Evolutionary conservation across 2,888 invertebrate species (phyloP).

Genomic region (Sceliomorpha sp.): DNA sequence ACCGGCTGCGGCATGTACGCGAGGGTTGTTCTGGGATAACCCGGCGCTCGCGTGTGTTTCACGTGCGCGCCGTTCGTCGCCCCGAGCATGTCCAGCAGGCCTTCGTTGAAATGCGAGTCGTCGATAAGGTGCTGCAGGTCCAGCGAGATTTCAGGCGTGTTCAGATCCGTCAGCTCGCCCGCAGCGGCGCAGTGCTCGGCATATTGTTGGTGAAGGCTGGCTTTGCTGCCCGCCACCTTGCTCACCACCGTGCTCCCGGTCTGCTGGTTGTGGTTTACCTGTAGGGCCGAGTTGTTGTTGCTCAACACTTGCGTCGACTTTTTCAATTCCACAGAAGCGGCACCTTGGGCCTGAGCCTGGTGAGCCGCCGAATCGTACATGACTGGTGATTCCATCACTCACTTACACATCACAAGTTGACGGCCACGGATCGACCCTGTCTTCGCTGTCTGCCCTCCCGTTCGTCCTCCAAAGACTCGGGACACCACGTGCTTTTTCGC

Average conservation of each 20-base stretch:
- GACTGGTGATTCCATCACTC: slow-evolving; percentile 90
- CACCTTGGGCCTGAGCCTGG: slow-evolving; percentile 81
- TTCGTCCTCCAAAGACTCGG: neutral
- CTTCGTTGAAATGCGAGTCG: slow-evolving; percentile 93
- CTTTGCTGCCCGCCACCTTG: slow-evolving; percentile 82
- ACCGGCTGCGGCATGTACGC: slow-evolving; percentile 97
- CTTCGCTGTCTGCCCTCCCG: slow-evolving; percentile 9
- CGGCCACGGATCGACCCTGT: slow-evolving; percentile 7
- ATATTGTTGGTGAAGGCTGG: slow-evolving; percentile 87
- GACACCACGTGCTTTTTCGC: slow-evolving; percentile 25
- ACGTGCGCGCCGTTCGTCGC: slow-evolving; percentile 73
- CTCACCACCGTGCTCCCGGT: slow-evolving; percentile 81
- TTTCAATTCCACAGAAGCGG: slow-evolving; percentile 82
- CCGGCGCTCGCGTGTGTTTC: slow-evolving; percentile 79
- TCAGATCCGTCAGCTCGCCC: slow-evolving; percentile 91
- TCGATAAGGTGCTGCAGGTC: slow-evolving; percentile 96
- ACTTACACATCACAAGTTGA: slow-evolving; percentile 72
- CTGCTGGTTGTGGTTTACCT: slow-evolving; percentile 81
- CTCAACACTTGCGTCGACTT: slow-evolving; percentile 82
- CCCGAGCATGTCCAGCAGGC: slow-evolving; percentile 91
- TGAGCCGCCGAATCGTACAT: slow-evolving; percentile 89
- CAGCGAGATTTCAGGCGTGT: slow-evolving; percentile 94
- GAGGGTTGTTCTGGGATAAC: slow-evolving; percentile 78
- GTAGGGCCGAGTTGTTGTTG: slow-evolving; percentile 81
- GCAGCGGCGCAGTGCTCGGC: slow-evolving; percentile 85